Evolutionary conservation across 2,797 vertebrate species (phyloP), one percentile per base, ranked within the genome.

Genomic region (Aldrovandia affinis): DNA sequence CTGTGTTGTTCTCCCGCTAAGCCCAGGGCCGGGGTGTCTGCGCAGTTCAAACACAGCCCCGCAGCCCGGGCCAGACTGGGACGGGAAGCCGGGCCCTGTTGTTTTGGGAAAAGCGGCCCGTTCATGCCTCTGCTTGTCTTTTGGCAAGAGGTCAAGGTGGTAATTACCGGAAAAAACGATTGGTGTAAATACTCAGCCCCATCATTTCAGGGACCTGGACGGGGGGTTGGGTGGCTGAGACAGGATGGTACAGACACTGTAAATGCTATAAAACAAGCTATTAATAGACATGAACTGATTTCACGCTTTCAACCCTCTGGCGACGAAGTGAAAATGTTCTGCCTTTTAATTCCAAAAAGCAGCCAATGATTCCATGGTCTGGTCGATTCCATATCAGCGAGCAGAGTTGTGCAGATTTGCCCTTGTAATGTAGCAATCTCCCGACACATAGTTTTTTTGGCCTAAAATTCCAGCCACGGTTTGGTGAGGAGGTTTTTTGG

Each of bases 121-220:
- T 77, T 79, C 39, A 2, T 42, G 47, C 50, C 47, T 30, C 77
- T 52, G 47, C 47, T 15, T 79, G 77, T 79, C 50, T 54, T 30
- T 57, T 55, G 78, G 78, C 47, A 80, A 54, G 78, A 55, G 52
- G 47, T 36, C 47, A 54, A 54, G 15, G n/a, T 36, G 78, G 50
- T 80, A 80, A 80, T 54, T 30, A 80, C 78, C n/a, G 78, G 78
- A 80, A 80, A 36, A 78, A 54, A 55, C 50, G 28, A 80, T 80
- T 80, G 33, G 78, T 20, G 78, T 80, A 75, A 75, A 44, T 44
- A 20, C 70, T 75, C 15, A 42, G 63, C 63, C 63, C 36, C 15
- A 18, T 39, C 39, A 15, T 75, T 44, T 44, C 70, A n/a, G 36
- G 25, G 70, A 44, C 70, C 36, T 22, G 36, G 44, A n/a, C 18